A percentile compares a stretch with the other conserved stretches of the same genome.
Conservation (phyloP, 35 echinoderm and acorn worm genomes). For the Ophiothrix spiculata region DNA sequence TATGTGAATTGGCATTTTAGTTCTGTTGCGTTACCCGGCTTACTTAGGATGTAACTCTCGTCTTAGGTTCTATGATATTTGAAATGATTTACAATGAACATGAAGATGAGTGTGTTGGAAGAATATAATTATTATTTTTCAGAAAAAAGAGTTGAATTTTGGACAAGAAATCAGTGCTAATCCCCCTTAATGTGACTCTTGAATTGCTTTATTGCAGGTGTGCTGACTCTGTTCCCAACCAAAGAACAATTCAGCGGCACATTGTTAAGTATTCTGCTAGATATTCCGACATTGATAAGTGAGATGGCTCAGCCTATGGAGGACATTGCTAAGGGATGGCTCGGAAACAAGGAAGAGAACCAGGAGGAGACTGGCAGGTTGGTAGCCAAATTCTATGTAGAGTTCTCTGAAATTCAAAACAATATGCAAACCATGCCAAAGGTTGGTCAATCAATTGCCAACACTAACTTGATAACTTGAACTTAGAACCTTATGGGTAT, state of each 20-base stretch:
- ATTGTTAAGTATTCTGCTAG: constrained; percentile 29
- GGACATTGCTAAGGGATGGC: constrained; percentile 54
- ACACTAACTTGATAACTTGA: no score
- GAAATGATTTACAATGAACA: neutral
- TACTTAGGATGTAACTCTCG: neutral
- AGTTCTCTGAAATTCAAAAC: neutral
- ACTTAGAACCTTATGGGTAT: no score
- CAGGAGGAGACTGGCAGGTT: neutral
- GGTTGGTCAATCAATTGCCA: no score
- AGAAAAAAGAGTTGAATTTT: neutral
- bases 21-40: neutral
- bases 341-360: constrained; percentile 11
- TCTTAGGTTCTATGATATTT: neutral
- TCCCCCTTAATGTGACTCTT: neutral
- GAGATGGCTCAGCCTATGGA: constrained; percentile 85
- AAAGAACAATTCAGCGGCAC: constrained; percentile 58
- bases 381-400: no score
- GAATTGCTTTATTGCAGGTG: constrained; percentile 33
- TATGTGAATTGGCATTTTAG: no score
- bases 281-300: constrained; percentile 64
- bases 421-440: neutral
- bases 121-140: neutral
- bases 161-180: neutral
- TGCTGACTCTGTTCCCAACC: constrained; percentile 67
- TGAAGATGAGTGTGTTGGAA: neutral